Evolutionary conservation across 1,140 invertebrate species (phyloP), one percentile per base, ranked within the genome.

Genomic region (Aradophagus sp.): DNA sequence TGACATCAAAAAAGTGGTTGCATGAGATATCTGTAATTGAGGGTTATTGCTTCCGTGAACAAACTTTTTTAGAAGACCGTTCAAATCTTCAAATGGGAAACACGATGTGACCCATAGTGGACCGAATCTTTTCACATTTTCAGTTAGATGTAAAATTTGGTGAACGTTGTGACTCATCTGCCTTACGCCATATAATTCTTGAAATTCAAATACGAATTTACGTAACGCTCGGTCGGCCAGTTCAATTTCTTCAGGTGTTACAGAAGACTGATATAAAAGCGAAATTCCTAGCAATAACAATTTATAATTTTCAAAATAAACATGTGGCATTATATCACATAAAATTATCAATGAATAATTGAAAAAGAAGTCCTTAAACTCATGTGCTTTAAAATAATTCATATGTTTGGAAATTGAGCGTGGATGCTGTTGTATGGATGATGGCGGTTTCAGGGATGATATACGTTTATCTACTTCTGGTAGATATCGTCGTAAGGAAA

Each of bases 61-160:
- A 31, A 11, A 31, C 2, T 11, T 31, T 31, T 5, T 31, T 3
- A 31, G 3, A 8, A 5, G n/a, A 4, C 29, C 29, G n/a, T 31
- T 31, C n/a, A 31, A 31, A 31, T 31, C n/a, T 31, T 31, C 29
- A 11, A 10, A 31, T 31, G 29, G 29, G n/a, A 31, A 31, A 31
- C 29, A 31, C 3, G 29, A 31, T 10, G 29, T 31, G 3, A 31
- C n/a, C 5, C 5, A 31, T 11, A 31, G n/a, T 10, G 29, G 29
- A 5, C 29, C 29, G n/a, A 31, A 31, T 8, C n/a, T 31, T 31
- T 10, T 31, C 4, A 31, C 29, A 31, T 11, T 11, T 10, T 31
- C 29, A 11, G 29, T 3, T 31, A 31, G n/a, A 11, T 31, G 29
- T 8, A 31, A 10, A 6, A 31, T 4, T 3, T 5, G n/a, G n/a